phyloP scores from a whole-genome alignment of 2,113 vertebrate species.

The Scomber scombrus region DNA sequence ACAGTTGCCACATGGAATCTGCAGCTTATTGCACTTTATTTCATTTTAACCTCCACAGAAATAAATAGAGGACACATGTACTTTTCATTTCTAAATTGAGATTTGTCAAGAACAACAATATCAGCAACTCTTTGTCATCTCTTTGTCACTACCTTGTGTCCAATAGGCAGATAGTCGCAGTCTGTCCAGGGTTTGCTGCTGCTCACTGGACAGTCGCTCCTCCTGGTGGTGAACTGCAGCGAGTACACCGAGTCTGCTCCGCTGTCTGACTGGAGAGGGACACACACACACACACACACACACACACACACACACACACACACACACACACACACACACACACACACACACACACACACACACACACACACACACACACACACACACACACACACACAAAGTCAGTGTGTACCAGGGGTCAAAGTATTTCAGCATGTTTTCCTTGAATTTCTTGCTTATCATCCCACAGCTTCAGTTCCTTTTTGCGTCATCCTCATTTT shows the following conservation, averaged over 20 bases:
- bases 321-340: constrained; percentile 26
- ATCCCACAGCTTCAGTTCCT: constrained; percentile 17
- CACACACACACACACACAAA: not conserved
- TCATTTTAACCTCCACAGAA: not conserved
- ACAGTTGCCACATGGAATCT: not conserved
- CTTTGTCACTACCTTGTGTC: constrained; percentile 77
- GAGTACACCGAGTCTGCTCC: constrained; percentile 72
- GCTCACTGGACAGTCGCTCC: constrained; percentile 82
- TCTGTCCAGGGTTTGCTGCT: constrained; percentile 86
- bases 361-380: constrained; percentile 27
- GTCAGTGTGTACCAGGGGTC: constrained; percentile 20
- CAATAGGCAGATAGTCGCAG: constrained; percentile 83
- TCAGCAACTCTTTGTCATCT: no score
- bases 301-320: constrained; percentile 13
- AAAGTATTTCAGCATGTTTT: constrained; percentile 42
- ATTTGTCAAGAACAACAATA: no score
- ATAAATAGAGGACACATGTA: not conserved
- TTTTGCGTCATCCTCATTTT: not conserved
- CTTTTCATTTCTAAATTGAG: no score
- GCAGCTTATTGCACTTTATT: not conserved
- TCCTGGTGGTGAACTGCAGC: constrained; percentile 85
- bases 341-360: not conserved
- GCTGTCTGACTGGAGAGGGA: constrained; percentile 76
- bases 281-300: constrained; percentile 10
- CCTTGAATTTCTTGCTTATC: constrained; percentile 23